These are phyloP conservation scores for Galagoides demidoff DNA, from an alignment of 2,797 vertebrate genomes.

Conservation along the genomic window DNA sequence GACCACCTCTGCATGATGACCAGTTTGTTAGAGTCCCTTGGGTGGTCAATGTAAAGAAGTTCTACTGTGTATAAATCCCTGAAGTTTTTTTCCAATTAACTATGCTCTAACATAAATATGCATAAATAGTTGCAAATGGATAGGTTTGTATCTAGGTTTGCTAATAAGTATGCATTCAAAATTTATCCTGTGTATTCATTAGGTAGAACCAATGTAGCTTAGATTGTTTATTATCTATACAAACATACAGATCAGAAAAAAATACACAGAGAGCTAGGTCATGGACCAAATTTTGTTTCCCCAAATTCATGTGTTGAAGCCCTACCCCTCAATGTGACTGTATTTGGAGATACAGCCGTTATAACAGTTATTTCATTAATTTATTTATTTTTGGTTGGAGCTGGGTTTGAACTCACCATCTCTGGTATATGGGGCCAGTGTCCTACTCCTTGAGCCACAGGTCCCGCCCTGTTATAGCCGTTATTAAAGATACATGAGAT, in stretches of 20 bases:
- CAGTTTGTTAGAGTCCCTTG: too few species aligned
- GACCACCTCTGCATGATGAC: too few species aligned
- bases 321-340: background rate
- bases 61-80: background rate
- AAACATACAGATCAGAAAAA: background rate
- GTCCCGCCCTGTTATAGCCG: background rate
- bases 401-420: too few species aligned
- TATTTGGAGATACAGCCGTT: background rate
- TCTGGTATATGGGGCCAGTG: too few species aligned
- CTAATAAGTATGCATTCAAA: background rate
- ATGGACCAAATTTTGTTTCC: background rate
- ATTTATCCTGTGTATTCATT: background rate
- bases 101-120: background rate
- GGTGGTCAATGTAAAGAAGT: too few species aligned
- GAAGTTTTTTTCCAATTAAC: background rate
- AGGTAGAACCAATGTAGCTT: background rate
- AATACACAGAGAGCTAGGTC: background rate
- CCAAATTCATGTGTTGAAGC: background rate
- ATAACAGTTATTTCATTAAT: background rate
- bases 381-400: too few species aligned
- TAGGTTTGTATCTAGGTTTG: background rate
- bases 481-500: background rate
- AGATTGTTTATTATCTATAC: background rate
- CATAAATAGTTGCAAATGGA: background rate
- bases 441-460: too few species aligned